phyloP scores from a whole-genome alignment of 2,888 invertebrate species.

The Agonopterix heracliana region DNA sequence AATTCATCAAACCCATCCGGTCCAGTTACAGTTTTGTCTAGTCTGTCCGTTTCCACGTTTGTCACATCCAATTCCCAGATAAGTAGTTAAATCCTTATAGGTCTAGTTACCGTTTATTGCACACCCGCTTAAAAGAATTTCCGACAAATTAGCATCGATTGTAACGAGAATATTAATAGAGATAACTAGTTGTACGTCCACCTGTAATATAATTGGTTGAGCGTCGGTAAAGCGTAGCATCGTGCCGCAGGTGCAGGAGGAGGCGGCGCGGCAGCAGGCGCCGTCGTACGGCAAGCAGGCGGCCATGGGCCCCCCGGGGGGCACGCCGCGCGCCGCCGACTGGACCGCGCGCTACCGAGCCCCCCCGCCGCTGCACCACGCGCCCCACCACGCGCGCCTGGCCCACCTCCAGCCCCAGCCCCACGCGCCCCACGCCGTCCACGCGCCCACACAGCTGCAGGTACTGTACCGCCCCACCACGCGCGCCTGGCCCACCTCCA shows the following conservation, averaged over 20 bases:
- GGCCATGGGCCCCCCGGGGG: conserved; percentile 55
- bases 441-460: conserved; percentile 56
- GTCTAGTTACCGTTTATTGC: too few species aligned
- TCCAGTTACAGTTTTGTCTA: too few species aligned
- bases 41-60: too few species aligned
- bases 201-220: too few species aligned
- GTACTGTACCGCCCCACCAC: conserved; percentile 50
- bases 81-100: too few species aligned
- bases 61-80: too few species aligned
- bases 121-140: too few species aligned
- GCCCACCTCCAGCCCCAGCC: conserved; percentile 45
- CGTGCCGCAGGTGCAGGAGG: conserved; percentile 84
- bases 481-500: conserved; percentile 76
- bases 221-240: neutral
- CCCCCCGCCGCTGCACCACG: conserved; percentile 78
- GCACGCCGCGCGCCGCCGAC: conserved; percentile 69
- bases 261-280: conserved; percentile 92
- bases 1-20: too few species aligned
- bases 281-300: conserved; percentile 89
- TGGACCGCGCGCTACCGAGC: conserved; percentile 80
- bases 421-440: conserved; percentile 45
- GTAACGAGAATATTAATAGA: too few species aligned
- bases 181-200: too few species aligned
- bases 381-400: conserved; percentile 18
- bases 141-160: too few species aligned